These are phyloP conservation scores for Meteorus colon DNA, from an alignment of 2,888 invertebrate genomes.

Conservation along the genomic window DNA sequence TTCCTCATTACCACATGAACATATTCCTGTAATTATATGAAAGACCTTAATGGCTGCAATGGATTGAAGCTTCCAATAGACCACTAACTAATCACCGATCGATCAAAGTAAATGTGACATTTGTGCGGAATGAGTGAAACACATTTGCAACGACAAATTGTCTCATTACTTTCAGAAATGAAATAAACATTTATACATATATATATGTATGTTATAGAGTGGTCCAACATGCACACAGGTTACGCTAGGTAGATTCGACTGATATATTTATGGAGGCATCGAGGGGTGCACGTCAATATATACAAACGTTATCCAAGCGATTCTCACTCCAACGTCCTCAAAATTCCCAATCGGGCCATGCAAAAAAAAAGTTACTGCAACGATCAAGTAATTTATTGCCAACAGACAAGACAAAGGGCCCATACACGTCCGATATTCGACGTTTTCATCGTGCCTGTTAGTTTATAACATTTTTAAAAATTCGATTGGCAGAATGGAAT, in stretches of 20 bases:
- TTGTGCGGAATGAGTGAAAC: conserved; percentile 13
- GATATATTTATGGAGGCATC: conserved; percentile 36
- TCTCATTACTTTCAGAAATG: background rate
- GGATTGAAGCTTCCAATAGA: background rate
- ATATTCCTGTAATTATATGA: background rate
- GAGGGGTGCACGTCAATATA: background rate
- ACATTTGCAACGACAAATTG: conserved; percentile 20
- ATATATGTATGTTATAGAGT: background rate
- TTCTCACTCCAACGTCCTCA: conserved; percentile 15
- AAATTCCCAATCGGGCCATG: conserved; percentile 45
- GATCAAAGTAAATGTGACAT: conserved; percentile 49
- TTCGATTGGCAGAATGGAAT: conserved; percentile 41
- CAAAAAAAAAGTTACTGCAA: conserved; percentile 38
- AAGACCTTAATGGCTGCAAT: background rate
- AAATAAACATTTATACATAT: background rate
- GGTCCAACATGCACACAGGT: conserved; percentile 15
- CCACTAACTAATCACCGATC: conserved; percentile 50
- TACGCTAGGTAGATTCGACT: conserved; percentile 32
- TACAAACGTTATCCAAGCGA: conserved; percentile 32
- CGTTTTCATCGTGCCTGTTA: conserved; percentile 42
- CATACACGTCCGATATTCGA: conserved; percentile 42
- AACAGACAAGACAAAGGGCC: conserved; percentile 57
- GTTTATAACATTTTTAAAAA: conserved; percentile 45
- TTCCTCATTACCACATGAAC: conserved; percentile 3
- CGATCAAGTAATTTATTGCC: conserved; percentile 61